These are phyloP conservation scores for Chaenocephalus aceratus DNA, from an alignment of 2,113 vertebrate genomes.

Conservation along the genomic window DNA sequence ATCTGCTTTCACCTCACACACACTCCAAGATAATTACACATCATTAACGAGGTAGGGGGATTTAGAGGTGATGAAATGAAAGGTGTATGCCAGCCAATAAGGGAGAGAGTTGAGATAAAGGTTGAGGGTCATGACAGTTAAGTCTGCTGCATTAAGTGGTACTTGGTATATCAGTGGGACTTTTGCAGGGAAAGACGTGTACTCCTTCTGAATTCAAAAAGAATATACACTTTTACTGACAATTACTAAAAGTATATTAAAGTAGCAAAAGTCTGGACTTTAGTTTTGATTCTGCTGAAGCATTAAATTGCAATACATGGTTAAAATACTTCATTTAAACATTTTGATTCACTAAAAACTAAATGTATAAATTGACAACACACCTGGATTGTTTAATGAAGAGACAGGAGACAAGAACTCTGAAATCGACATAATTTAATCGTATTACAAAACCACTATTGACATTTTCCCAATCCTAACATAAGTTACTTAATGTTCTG, in stretches of 20 bases:
- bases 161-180: constrained; percentile 7
- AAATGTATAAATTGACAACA: background rate
- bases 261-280: constrained; percentile 43
- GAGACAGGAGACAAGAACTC: too few relatives aligned
- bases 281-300: constrained; percentile 58
- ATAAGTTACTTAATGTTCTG: too few relatives aligned
- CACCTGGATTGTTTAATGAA: too few relatives aligned
- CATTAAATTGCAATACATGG: constrained; percentile 60
- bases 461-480: too few relatives aligned
- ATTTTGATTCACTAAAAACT: constrained; percentile 39
- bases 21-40: constrained; percentile 69
- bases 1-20: constrained; percentile 60
- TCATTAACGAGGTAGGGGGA: constrained; percentile 55
- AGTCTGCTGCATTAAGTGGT: constrained; percentile 21
- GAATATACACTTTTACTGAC: constrained; percentile 28
- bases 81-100: constrained; percentile 35
- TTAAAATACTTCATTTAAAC: constrained; percentile 42
- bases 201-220: constrained; percentile 33
- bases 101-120: constrained; percentile 13
- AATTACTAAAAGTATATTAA: constrained; percentile 39
- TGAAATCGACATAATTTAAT: too few relatives aligned
- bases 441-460: background rate
- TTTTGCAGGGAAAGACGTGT: constrained; percentile 5
- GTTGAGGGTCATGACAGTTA: constrained; percentile 45
- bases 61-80: constrained; percentile 41